Evolutionary conservation across 2,797 vertebrate species (phyloP).

Genomic region (Clarias pachynema): DNA sequence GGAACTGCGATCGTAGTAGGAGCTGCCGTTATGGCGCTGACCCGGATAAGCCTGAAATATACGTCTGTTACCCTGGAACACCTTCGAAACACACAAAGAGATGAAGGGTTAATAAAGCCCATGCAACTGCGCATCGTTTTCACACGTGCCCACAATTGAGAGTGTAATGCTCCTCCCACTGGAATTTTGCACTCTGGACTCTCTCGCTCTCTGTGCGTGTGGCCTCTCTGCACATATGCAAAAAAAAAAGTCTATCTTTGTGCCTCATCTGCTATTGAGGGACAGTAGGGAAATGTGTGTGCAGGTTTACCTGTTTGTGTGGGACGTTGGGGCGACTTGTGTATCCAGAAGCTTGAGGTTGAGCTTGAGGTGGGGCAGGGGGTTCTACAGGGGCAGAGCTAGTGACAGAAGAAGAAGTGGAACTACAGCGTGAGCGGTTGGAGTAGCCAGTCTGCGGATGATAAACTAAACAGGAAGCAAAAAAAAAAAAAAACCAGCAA

Average conservation of each 20-base stretch:
- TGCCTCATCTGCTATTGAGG: not conserved
- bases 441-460: constrained; percentile 93
- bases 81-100: constrained; percentile 65
- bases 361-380: constrained; percentile 64
- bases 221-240: not conserved
- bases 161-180: not conserved
- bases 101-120: no score
- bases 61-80: constrained; percentile 81
- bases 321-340: constrained; percentile 70
- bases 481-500: not conserved
- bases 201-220: not conserved
- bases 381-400: constrained; percentile 66
- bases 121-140: not conserved
- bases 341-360: constrained; percentile 63
- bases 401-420: constrained; percentile 74
- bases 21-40: constrained; percentile 74
- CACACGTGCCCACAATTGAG: not conserved
- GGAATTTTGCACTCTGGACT: not conserved
- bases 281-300: not conserved
- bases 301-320: constrained; percentile 79
- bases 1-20: constrained; percentile 72
- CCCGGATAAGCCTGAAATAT: constrained; percentile 78
- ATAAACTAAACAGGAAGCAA: constrained; percentile 76
- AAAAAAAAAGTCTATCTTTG: not conserved
- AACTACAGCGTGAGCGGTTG: constrained; percentile 84